Evolutionary conservation across 2,113 vertebrate species (phyloP).

Genomic region (Bos taurus): DNA sequence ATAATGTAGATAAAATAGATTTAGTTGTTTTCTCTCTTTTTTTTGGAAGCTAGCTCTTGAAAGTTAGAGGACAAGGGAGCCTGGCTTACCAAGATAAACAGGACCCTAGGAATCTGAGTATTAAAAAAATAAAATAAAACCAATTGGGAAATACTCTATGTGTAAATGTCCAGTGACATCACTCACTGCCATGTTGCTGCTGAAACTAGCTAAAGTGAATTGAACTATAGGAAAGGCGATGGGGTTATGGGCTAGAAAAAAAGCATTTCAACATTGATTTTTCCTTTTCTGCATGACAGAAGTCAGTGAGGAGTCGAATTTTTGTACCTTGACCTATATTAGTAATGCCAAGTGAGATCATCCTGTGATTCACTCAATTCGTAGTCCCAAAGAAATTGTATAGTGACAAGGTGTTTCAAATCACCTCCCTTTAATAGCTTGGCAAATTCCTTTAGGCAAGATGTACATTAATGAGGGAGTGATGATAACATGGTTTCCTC

Average conservation of each 20-base stretch:
- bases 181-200: neutral
- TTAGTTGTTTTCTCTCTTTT: neutral
- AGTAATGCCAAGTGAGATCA: constrained; percentile 19
- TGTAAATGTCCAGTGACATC: neutral
- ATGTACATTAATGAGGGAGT: neutral
- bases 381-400: neutral
- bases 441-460: constrained; percentile 30
- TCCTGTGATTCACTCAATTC: neutral
- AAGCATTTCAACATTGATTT: neutral
- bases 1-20: neutral
- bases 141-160: neutral
- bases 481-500: constrained; percentile 38
- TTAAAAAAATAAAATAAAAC: neutral
- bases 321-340: neutral
- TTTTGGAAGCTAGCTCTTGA: neutral
- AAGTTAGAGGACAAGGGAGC: neutral
- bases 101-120: neutral
- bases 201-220: neutral
- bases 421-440: neutral
- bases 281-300: neutral
- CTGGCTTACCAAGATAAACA: neutral
- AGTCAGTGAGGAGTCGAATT: constrained; percentile 12
- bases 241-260: neutral
- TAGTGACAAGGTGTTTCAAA: neutral
- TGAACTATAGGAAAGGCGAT: neutral